phyloP scores from a whole-genome alignment of 1,140 invertebrate species.

The Drosophila kanapiae region DNA sequence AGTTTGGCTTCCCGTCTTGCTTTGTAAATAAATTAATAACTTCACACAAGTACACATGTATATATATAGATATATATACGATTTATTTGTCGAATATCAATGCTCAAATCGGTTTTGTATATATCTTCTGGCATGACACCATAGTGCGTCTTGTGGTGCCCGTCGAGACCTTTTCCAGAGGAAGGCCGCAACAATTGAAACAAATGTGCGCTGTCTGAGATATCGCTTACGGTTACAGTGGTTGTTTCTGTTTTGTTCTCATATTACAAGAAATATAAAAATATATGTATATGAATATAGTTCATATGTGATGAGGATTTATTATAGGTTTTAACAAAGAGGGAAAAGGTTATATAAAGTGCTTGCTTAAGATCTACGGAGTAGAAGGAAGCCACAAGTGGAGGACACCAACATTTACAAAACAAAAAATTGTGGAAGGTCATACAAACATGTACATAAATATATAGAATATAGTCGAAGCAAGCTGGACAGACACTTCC shows the following conservation, averaged over 20 bases:
- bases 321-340: slow-evolving; percentile 52
- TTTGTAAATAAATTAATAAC: slow-evolving; percentile 8
- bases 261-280: slow-evolving; percentile 75
- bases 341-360: slow-evolving; percentile 31
- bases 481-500: slow-evolving; percentile 9
- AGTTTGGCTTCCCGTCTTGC: background rate
- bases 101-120: slow-evolving; percentile 41
- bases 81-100: slow-evolving; percentile 66
- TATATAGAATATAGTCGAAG: slow-evolving; percentile 22
- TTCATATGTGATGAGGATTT: slow-evolving; percentile 51
- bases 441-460: slow-evolving; percentile 8
- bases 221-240: slow-evolving; percentile 8
- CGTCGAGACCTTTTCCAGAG: slow-evolving; percentile 2
- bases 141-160: slow-evolving; percentile 32
- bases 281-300: slow-evolving; percentile 52
- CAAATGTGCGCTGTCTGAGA: slow-evolving; percentile 36
- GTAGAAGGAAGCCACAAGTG: slow-evolving; percentile 55
- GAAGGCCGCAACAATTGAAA: slow-evolving; percentile 24
- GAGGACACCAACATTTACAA: slow-evolving; percentile 32
- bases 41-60: slow-evolving; percentile 43
- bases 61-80: slow-evolving; percentile 53
- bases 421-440: background rate
- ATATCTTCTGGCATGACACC: slow-evolving; percentile 23
- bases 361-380: slow-evolving; percentile 56
- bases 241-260: slow-evolving; percentile 17